Evolutionary conservation across 2,888 invertebrate genomes (phyloP).

Genomic region (Eupsilia transversa): DNA sequence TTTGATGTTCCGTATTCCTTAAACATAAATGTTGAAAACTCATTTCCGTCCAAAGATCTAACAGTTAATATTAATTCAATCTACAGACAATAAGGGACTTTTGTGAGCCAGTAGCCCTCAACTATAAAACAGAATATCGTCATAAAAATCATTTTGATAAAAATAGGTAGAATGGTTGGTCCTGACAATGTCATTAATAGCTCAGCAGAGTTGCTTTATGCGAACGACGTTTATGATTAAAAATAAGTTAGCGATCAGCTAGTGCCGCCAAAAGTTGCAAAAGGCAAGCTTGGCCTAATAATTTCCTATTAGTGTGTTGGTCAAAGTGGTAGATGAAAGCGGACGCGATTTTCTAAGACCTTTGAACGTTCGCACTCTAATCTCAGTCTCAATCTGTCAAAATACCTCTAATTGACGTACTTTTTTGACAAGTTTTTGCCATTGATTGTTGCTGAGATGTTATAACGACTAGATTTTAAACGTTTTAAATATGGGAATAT

Average conservation of each 20-base stretch:
- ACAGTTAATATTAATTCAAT: neutral
- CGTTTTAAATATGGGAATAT: too few species aligned
- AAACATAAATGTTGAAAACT: conserved; percentile 10
- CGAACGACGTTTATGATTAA: conserved; percentile 84
- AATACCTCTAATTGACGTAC: too few species aligned
- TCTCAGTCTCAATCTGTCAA: too few species aligned
- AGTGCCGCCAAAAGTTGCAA: conserved; percentile 79
- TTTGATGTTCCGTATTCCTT: neutral
- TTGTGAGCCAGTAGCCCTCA: conserved; percentile 7
- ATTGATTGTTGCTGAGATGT: too few species aligned
- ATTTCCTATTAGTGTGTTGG: conserved; percentile 80
- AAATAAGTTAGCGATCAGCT: conserved; percentile 81
- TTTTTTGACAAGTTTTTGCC: too few species aligned
- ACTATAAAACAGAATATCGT: conserved; percentile 26
- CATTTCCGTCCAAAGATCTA: conserved; percentile 3
- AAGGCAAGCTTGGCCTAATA: conserved; percentile 82
- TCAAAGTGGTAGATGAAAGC: conserved; percentile 48
- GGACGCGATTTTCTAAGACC: conserved; percentile 10
- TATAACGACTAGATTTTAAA: too few species aligned
- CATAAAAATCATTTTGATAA: conserved; percentile 18
- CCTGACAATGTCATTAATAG: conserved; percentile 78
- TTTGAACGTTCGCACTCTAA: too few species aligned
- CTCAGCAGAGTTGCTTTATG: conserved; percentile 73
- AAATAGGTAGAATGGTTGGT: conserved; percentile 41
- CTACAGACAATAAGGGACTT: neutral